phyloP scores from a whole-genome alignment of 2,888 invertebrate species.

The Dryomyza anilis region DNA sequence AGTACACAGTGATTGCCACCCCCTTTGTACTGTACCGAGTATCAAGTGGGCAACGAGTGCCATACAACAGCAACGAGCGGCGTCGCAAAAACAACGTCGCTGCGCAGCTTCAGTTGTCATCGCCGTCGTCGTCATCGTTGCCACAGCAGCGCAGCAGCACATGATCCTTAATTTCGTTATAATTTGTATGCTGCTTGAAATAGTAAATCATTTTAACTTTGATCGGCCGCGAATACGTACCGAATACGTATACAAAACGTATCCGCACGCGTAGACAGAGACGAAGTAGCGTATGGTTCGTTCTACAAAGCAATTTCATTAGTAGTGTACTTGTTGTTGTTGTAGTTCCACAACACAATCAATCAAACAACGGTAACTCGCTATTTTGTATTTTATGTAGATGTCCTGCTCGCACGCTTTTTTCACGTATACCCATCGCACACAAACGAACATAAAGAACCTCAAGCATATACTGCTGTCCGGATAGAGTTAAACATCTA shows the following conservation, averaged over 20 bases:
- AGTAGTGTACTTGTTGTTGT: no score
- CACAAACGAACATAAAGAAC: no score
- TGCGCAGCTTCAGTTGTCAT: neutral
- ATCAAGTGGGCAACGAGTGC: no score
- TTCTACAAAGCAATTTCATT: no score
- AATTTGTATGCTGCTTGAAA: conserved; percentile 58
- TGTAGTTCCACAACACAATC: conserved; percentile 20
- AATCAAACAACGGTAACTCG: conserved; percentile 7
- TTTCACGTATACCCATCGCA: neutral
- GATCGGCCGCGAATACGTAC: conserved; percentile 62
- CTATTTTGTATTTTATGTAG: neutral
- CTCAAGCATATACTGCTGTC: no score
- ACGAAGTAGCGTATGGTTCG: no score
- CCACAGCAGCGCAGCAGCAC: conserved; percentile 42
- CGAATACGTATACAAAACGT: conserved; percentile 30
- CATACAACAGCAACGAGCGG: no score
- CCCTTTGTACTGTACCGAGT: no score
- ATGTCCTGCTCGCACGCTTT: neutral
- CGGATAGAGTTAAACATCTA: conserved; percentile 35
- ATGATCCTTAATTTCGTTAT: conserved; percentile 62
- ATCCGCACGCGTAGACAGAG: conserved; percentile 2
- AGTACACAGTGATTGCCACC: neutral
- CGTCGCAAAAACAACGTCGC: no score
- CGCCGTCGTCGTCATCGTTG: no score
- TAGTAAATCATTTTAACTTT: conserved; percentile 62